Conservation (phyloP, 1,140 invertebrate species). For the Euglossa dilemma region DNA sequence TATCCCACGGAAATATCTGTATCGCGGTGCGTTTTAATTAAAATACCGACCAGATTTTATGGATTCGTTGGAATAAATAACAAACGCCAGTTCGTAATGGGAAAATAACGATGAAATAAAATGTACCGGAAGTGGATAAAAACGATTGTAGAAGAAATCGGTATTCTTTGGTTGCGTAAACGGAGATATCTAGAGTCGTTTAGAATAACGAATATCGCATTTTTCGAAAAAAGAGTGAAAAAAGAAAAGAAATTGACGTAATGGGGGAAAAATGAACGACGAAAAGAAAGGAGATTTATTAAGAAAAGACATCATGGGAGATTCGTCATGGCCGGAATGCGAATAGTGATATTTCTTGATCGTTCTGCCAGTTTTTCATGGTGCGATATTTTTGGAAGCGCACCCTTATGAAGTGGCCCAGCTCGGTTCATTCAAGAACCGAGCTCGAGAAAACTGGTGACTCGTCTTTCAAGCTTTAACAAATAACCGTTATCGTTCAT, state of each 20-base stretch:
- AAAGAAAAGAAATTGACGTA: neutral
- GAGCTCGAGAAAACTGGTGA: neutral
- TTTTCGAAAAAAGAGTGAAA: too few relatives aligned
- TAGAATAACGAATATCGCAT: too few relatives aligned
- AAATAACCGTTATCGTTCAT: neutral
- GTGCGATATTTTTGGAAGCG: constrained; percentile 10
- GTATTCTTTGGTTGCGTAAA: too few relatives aligned
- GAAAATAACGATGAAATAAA: too few relatives aligned
- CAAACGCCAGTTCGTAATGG: too few relatives aligned
- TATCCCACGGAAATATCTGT: neutral
- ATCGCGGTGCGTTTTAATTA: neutral
- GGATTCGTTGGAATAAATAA: too few relatives aligned
- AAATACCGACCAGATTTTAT: too few relatives aligned
- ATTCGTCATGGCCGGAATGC: neutral
- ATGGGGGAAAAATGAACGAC: neutral
- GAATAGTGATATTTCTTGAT: constrained; percentile 28
- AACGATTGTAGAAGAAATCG: too few relatives aligned
- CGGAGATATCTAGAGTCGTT: too few relatives aligned
- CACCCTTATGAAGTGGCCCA: constrained; percentile 15
- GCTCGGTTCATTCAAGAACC: constrained; percentile 24
- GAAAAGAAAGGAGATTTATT: neutral
- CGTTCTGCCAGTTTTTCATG: constrained; percentile 22
- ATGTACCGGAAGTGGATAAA: too few relatives aligned
- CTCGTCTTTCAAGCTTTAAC: neutral
- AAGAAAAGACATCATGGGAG: neutral